Evolutionary conservation across 2,888 invertebrate species (phyloP).

Genomic region (Noctuana brunneofusca): DNA sequence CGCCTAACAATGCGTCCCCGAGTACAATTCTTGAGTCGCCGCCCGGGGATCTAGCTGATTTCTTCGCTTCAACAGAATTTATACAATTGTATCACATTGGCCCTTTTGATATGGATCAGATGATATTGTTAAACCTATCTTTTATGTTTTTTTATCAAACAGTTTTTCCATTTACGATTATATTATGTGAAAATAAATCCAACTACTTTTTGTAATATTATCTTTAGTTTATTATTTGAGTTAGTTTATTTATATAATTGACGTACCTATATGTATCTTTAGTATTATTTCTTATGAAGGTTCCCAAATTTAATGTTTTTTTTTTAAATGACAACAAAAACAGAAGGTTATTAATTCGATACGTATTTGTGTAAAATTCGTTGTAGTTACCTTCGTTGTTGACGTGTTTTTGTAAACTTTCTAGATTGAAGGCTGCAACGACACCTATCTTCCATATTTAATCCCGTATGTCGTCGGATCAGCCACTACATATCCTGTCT

Average conservation of each 20-base stretch:
- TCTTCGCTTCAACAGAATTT: slow-evolving; percentile 61
- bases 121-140: slow-evolving; percentile 10
- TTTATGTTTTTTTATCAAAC: background rate
- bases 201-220: background rate
- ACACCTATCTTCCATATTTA: slow-evolving; percentile 13
- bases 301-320: too few relatives aligned
- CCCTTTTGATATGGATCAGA: slow-evolving; percentile 21
- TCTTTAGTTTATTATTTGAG: too few relatives aligned
- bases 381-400: too few relatives aligned
- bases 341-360: too few relatives aligned
- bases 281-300: too few relatives aligned
- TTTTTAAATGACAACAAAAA: too few relatives aligned
- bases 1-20: slow-evolving; percentile 69
- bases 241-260: too few relatives aligned
- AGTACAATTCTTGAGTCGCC: slow-evolving; percentile 31
- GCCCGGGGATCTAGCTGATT: slow-evolving; percentile 59
- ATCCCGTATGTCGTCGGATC: slow-evolving; percentile 14
- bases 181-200: background rate
- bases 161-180: background rate
- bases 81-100: slow-evolving; percentile 40
- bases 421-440: background rate
- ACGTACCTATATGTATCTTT: too few relatives aligned
- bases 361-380: too few relatives aligned
- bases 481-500: slow-evolving; percentile 16
- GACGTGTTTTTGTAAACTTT: background rate